Evolutionary conservation across 2,888 invertebrate genomes (phyloP).

Genomic region (Apocheima hispidaria): DNA sequence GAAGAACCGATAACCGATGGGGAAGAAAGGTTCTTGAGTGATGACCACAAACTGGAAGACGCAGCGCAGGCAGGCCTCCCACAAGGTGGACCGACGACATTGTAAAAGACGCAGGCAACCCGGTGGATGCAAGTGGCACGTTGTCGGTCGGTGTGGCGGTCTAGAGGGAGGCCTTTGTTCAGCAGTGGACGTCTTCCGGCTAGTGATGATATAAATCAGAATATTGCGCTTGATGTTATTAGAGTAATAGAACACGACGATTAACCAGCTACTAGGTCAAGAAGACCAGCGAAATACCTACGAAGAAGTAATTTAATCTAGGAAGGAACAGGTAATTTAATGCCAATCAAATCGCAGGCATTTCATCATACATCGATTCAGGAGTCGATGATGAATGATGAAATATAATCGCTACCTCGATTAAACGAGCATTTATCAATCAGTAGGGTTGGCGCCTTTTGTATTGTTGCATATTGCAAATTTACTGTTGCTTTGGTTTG

Average conservation of each 20-base stretch:
- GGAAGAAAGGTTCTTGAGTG: no score
- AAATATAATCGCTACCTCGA: conserved; percentile 45
- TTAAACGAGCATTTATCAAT: conserved; percentile 47
- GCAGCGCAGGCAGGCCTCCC: no score
- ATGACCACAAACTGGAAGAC: no score
- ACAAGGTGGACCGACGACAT: no score
- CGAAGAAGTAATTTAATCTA: neutral
- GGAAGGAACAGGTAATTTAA: conserved; percentile 29
- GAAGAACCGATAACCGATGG: no score
- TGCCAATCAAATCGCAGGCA: conserved; percentile 17
- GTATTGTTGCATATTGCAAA: neutral
- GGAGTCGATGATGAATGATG: conserved; percentile 47
- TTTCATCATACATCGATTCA: conserved; percentile 44
- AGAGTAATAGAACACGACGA: neutral
- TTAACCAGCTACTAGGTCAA: neutral
- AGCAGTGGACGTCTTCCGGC: no score
- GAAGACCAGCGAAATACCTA: neutral
- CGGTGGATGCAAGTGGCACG: no score
- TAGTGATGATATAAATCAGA: no score
- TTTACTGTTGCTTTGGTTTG: neutral
- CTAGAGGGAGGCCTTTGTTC: no score
- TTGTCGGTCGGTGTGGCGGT: no score
- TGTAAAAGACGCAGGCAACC: no score
- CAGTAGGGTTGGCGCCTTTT: conserved; percentile 35
- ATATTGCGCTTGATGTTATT: no score